phyloP scores from a whole-genome alignment of 2,888 invertebrate species.

The Ormyrus pomaceus region DNA sequence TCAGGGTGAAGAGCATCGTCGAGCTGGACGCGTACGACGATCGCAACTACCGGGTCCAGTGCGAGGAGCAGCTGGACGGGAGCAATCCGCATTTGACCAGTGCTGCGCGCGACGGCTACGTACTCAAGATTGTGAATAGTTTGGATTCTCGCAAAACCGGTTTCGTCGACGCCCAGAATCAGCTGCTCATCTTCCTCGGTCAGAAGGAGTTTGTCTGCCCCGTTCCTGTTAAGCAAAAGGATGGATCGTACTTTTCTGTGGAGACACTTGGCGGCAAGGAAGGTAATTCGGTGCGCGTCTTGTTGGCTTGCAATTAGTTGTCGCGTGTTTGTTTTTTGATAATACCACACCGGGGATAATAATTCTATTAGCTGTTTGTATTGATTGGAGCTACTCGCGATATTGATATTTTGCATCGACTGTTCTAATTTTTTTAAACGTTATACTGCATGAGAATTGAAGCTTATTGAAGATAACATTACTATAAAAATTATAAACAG shows the following conservation, averaged over 20 bases:
- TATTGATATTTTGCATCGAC: no score
- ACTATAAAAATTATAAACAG: no score
- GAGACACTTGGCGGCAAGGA: slow-evolving; percentile 72
- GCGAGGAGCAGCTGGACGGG: slow-evolving; percentile 78
- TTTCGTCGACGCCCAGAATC: slow-evolving; percentile 86
- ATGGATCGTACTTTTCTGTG: slow-evolving; percentile 80
- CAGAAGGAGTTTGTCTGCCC: slow-evolving; percentile 82
- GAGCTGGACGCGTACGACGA: slow-evolving; percentile 88
- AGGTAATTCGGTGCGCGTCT: slow-evolving; percentile 58
- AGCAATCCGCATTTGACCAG: slow-evolving; percentile 80
- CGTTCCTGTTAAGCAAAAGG: slow-evolving; percentile 82
- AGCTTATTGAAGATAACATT: no score
- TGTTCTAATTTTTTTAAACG: no score
- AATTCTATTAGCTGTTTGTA: no score
- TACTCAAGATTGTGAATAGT: slow-evolving; percentile 90
- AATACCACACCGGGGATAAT: no score
- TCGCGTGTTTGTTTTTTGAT: no score
- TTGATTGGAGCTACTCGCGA: no score
- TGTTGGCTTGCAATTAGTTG: no score
- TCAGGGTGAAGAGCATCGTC: slow-evolving; percentile 78
- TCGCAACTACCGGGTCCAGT: slow-evolving; percentile 83
- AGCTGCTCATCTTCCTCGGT: slow-evolving; percentile 83
- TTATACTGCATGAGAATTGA: no score
- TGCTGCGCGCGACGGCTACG: slow-evolving; percentile 81
- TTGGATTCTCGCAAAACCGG: slow-evolving; percentile 84